Evolutionary conservation across 2,113 vertebrate species (phyloP).

Genomic region (Xyrauchen texanus): DNA sequence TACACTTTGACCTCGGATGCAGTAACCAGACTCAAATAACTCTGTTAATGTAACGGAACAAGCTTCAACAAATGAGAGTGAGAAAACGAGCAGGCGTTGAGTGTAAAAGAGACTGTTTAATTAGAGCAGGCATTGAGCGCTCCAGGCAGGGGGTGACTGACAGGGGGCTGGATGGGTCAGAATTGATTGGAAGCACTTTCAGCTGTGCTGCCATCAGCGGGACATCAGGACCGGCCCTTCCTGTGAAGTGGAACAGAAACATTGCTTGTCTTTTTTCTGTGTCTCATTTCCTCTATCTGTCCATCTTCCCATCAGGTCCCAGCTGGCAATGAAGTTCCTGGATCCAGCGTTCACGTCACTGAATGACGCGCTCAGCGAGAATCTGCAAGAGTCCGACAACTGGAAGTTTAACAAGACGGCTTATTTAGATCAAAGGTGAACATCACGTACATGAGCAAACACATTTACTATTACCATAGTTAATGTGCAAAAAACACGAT

Average conservation of each 20-base stretch:
- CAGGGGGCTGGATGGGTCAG: slow-evolving; percentile 38
- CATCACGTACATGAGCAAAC: neutral
- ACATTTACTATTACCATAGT: too few relatives aligned
- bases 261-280: slow-evolving; percentile 42
- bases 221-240: slow-evolving; percentile 37
- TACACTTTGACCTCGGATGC: slow-evolving; percentile 33
- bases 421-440: slow-evolving; percentile 87
- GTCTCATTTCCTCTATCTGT: neutral
- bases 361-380: slow-evolving; percentile 84
- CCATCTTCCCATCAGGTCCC: slow-evolving; percentile 78
- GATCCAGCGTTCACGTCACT: slow-evolving; percentile 89
- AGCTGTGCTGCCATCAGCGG: slow-evolving; percentile 45
- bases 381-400: slow-evolving; percentile 84
- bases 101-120: slow-evolving; percentile 56
- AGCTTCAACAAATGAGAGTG: slow-evolving; percentile 47
- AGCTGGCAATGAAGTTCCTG: slow-evolving; percentile 93
- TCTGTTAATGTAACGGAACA: slow-evolving; percentile 46
- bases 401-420: slow-evolving; percentile 92
- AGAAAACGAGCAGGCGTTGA: slow-evolving; percentile 47
- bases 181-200: slow-evolving; percentile 57
- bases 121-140: slow-evolving; percentile 56
- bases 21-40: slow-evolving; percentile 18
- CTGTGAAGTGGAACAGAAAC: slow-evolving; percentile 52
- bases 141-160: slow-evolving; percentile 38
- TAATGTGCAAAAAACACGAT: too few relatives aligned